Evolutionary conservation across 2,113 vertebrate genomes (phyloP).

Genomic region (Acanthochromis polyacanthus): DNA sequence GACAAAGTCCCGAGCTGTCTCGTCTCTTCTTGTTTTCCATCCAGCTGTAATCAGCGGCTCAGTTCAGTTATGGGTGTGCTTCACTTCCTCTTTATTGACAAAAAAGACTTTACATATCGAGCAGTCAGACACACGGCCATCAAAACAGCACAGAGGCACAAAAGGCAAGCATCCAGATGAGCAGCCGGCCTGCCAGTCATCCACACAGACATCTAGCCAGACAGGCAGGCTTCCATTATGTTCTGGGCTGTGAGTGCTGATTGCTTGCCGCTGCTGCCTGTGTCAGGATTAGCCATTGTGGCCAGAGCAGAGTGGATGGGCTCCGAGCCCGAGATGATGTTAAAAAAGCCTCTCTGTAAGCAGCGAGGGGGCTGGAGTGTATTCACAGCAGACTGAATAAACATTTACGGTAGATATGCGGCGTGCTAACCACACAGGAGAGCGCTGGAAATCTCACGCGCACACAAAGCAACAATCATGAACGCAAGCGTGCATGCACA

Average conservation of each 20-base stretch:
- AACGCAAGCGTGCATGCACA: background rate
- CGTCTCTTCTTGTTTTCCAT: background rate
- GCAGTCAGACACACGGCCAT: slow-evolving; percentile 20
- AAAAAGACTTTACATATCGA: slow-evolving; percentile 42
- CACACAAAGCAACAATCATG: background rate
- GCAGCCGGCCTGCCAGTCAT: slow-evolving; percentile 49
- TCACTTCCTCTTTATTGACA: slow-evolving; percentile 14
- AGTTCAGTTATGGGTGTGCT: slow-evolving; percentile 5
- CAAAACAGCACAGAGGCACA: slow-evolving; percentile 38
- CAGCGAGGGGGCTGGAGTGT: slow-evolving; percentile 45
- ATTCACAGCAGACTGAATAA: slow-evolving; percentile 59
- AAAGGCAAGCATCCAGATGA: slow-evolving; percentile 53
- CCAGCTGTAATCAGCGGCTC: slow-evolving; percentile 12
- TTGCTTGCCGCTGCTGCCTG: slow-evolving; percentile 60
- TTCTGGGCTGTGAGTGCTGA: slow-evolving; percentile 57
- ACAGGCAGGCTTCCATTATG: slow-evolving; percentile 66
- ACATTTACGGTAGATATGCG: slow-evolving; percentile 56
- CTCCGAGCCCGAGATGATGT: slow-evolving; percentile 56
- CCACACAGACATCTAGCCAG: slow-evolving; percentile 49
- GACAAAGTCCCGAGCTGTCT: background rate
- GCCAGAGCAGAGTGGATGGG: slow-evolving; percentile 56
- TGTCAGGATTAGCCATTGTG: slow-evolving; percentile 74
- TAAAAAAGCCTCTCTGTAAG: slow-evolving; percentile 55
- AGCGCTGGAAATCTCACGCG: slow-evolving; percentile 21
- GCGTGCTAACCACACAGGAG: slow-evolving; percentile 14